phyloP scores from a whole-genome alignment of 2,113 vertebrate genomes.

The Fukomys damarensis region DNA sequence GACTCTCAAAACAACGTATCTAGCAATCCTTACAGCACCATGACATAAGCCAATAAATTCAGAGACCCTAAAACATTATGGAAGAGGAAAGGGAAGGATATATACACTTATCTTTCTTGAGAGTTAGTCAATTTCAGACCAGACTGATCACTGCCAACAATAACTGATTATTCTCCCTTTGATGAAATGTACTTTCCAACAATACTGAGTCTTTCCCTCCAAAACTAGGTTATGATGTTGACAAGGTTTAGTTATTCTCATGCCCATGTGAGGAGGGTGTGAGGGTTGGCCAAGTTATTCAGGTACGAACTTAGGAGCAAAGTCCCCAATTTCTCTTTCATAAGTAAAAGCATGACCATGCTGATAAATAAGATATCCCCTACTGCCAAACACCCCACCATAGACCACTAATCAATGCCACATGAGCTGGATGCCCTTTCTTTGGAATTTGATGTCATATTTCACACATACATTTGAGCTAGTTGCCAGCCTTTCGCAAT shows the following conservation, averaged over 20 bases:
- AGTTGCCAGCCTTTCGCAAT: slow-evolving; percentile 70
- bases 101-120: slow-evolving; percentile 48
- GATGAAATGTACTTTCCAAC: slow-evolving; percentile 68
- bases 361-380: slow-evolving; percentile 48
- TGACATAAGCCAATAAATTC: not conserved
- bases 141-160: slow-evolving; percentile 65
- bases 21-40: not conserved
- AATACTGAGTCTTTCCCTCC: slow-evolving; percentile 55
- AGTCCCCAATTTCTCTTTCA: slow-evolving; percentile 44
- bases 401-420: not conserved
- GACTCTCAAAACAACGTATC: slow-evolving; percentile 3
- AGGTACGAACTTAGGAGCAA: slow-evolving; percentile 28
- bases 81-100: not conserved
- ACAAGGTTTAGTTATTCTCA: not conserved
- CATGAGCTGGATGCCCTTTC: slow-evolving; percentile 44
- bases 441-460: slow-evolving; percentile 68
- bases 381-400: slow-evolving; percentile 37
- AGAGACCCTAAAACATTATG: not conserved
- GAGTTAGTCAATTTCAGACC: slow-evolving; percentile 51
- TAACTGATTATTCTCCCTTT: slow-evolving; percentile 66
- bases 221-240: slow-evolving; percentile 13
- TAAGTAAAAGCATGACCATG: slow-evolving; percentile 41
- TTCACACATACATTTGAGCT: slow-evolving; percentile 74
- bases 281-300: slow-evolving; percentile 44
- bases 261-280: slow-evolving; percentile 16